A percentile compares a stretch with the other conserved stretches of the same genome.
Evolutionary conservation across 2,888 invertebrate genomes (phyloP).

Genomic region (Entomobrya multifasciata): DNA sequence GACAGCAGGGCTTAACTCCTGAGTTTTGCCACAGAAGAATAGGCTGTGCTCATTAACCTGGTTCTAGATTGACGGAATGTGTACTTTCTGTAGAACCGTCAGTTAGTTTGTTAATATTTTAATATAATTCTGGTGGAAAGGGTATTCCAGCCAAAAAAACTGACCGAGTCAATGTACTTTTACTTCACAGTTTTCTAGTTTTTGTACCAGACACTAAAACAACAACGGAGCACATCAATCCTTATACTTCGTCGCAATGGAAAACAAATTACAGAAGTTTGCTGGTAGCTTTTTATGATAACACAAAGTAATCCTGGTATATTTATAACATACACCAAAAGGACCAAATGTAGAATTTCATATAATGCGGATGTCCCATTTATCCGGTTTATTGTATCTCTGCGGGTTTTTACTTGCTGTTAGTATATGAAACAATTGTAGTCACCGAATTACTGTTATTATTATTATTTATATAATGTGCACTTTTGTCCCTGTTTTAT

Average conservation of each 20-base stretch:
- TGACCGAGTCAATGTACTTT: constrained; percentile 31
- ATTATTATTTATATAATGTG: neutral
- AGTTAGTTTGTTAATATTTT: too few relatives aligned
- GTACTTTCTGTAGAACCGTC: neutral
- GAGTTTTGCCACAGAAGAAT: neutral
- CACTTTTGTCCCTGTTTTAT: neutral
- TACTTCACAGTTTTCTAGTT: neutral
- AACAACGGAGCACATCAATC: neutral
- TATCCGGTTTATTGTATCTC: neutral
- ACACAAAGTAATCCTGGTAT: neutral
- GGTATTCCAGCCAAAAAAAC: neutral
- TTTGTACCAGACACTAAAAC: neutral
- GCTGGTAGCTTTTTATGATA: neutral
- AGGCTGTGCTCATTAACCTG: constrained; percentile 17
- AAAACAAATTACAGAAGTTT: neutral
- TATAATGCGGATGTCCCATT: constrained; percentile 8
- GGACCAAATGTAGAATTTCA: neutral
- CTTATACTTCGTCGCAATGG: neutral
- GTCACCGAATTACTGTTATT: neutral
- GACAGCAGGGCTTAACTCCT: neutral
- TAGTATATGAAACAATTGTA: too few relatives aligned
- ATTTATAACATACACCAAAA: neutral
- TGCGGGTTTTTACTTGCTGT: neutral
- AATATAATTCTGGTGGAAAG: too few relatives aligned
- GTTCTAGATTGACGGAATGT: neutral